These are phyloP conservation scores for Scolanthus callimorphus DNA, from an alignment of 92 coral and sea anemone species.

Conservation along the genomic window DNA sequence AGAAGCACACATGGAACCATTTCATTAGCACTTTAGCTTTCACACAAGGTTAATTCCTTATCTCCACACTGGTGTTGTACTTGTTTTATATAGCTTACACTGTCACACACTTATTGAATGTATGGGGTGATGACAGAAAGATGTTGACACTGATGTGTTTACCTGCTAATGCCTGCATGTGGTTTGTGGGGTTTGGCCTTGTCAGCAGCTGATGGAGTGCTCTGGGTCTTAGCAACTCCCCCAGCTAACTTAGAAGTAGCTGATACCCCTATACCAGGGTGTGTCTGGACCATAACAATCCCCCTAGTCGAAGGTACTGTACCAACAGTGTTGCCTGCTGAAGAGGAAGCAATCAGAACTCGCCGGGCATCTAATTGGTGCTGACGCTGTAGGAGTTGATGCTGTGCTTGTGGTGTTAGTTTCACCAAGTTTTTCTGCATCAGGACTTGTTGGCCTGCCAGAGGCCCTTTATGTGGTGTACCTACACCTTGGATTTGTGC, in stretches of 20 bases:
- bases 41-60: too few species aligned
- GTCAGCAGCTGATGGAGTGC: slow-evolving; percentile 66
- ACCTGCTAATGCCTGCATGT: slow-evolving; percentile 90
- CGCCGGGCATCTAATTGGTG: slow-evolving; percentile 65
- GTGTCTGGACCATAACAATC: too few species aligned
- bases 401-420: slow-evolving; percentile 84
- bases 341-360: slow-evolving; percentile 56
- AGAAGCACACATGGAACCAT: too few species aligned
- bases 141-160: too few species aligned
- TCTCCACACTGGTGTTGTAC: too few species aligned
- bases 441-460: slow-evolving; percentile 44
- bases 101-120: too few species aligned
- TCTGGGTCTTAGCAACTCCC: not conserved
- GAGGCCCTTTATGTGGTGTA: too few species aligned
- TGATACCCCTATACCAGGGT: slow-evolving; percentile 43
- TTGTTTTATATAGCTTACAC: too few species aligned
- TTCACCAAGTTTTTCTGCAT: slow-evolving; percentile 42
- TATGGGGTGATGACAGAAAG: too few species aligned
- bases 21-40: too few species aligned
- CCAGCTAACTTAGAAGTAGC: slow-evolving; percentile 24
- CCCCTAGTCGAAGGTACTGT: slow-evolving; percentile 52
- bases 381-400: slow-evolving; percentile 63
- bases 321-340: slow-evolving; percentile 57
- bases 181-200: slow-evolving; percentile 74
- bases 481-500: too few species aligned